Conservation (phyloP, 1,140 invertebrate genomes). For the Meloidogyne hapla region DNA sequence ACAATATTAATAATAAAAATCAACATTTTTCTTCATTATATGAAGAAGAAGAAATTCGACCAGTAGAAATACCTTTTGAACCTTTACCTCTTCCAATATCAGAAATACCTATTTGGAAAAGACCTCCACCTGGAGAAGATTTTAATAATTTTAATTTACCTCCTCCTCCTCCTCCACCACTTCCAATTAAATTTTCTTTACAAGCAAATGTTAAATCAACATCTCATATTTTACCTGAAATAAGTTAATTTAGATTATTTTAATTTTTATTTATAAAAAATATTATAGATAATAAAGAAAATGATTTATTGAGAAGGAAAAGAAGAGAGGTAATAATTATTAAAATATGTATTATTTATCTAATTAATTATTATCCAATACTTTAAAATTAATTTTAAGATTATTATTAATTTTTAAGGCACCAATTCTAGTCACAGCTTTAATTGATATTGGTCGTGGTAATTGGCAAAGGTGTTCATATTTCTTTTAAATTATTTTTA, state of each 20-base stretch:
- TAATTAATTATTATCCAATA: neutral
- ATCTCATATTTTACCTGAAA: neutral
- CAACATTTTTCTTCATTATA: neutral
- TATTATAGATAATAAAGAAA: slow-evolving; percentile 3
- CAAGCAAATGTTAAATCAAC: neutral
- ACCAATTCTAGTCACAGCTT: slow-evolving; percentile 46
- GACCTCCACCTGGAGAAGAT: slow-evolving; percentile 20
- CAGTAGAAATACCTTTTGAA: slow-evolving; percentile 25
- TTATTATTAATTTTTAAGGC: neutral
- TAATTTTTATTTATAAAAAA: too few species aligned
- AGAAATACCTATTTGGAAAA: slow-evolving; percentile 22
- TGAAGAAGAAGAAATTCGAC: slow-evolving; percentile 7
- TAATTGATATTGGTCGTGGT: slow-evolving; percentile 55
- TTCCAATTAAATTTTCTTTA: neutral
- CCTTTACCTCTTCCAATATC: neutral
- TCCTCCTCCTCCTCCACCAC: neutral
- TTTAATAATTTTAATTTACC: neutral
- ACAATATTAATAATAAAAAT: neutral
- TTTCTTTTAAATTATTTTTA: neutral
- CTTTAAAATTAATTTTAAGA: neutral
- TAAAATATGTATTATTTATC: neutral
- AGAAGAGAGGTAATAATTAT: slow-evolving; percentile 14
- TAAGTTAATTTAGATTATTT: neutral
- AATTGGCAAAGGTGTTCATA: slow-evolving; percentile 34
- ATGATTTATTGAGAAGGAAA: neutral